These are phyloP conservation scores for Takifugu flavidus DNA, from an alignment of 2,113 vertebrate species.

Conservation along the genomic window DNA sequence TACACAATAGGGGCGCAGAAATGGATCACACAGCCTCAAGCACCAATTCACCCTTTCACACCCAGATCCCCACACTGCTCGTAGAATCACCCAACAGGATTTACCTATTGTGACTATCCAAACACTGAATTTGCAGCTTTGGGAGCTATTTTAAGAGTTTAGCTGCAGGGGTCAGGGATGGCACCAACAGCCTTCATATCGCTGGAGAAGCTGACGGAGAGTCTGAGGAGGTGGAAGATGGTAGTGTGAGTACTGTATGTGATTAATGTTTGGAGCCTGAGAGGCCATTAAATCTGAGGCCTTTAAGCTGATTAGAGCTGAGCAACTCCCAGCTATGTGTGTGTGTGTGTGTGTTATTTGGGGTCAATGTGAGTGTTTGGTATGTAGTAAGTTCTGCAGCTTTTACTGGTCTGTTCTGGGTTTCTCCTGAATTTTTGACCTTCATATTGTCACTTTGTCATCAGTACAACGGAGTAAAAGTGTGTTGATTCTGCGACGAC, in stretches of 20 bases:
- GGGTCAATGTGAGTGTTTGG: constrained; percentile 17
- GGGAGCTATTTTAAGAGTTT: too few species aligned
- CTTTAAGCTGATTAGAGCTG: constrained; percentile 70
- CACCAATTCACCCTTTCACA: too few species aligned
- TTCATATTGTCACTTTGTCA: not conserved
- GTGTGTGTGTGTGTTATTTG: constrained; percentile 26
- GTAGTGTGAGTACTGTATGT: constrained; percentile 11
- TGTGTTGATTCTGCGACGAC: not conserved
- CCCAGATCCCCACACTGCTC: too few species aligned
- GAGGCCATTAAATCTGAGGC: constrained; percentile 50
- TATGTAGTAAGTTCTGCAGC: constrained; percentile 10
- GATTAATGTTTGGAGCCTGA: constrained; percentile 52
- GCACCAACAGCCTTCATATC: too few species aligned
- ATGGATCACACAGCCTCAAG: too few species aligned
- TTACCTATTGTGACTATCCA: too few species aligned
- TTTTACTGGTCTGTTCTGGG: not conserved
- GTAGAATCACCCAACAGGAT: too few species aligned
- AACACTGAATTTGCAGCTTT: too few species aligned
- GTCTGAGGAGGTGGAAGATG: constrained; percentile 1
- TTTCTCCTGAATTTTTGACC: not conserved
- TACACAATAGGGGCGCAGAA: too few species aligned
- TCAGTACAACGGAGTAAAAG: not conserved
- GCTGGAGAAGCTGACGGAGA: not conserved
- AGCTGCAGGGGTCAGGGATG: too few species aligned
- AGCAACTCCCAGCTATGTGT: constrained; percentile 52